Evolutionary conservation across 2,113 vertebrate species (phyloP).

Genomic region (Takifugu flavidus): DNA sequence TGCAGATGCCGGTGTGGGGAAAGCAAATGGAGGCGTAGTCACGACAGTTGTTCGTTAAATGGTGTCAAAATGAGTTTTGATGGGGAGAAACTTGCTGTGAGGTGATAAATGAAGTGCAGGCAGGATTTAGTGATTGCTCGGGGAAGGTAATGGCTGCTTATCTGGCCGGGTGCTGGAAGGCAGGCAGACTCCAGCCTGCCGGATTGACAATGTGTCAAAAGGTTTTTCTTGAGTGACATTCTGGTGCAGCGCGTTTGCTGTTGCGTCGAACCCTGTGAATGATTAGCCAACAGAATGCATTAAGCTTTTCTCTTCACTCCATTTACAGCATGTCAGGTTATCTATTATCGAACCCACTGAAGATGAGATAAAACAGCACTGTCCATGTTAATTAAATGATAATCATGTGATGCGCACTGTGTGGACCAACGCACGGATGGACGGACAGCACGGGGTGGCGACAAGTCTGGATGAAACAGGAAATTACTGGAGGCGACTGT

Average conservation of each 20-base stretch:
- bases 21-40: conserved; percentile 25
- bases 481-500: too few relatives aligned
- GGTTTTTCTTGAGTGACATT: conserved; percentile 30
- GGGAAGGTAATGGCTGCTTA: conserved; percentile 71
- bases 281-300: conserved; percentile 15
- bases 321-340: conserved; percentile 21
- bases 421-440: neutral
- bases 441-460: conserved; percentile 1
- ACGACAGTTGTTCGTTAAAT: conserved; percentile 23
- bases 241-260: conserved; percentile 14
- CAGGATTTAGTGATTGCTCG: conserved; percentile 38
- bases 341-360: conserved; percentile 22
- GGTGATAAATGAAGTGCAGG: conserved; percentile 48
- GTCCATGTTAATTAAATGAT: conserved; percentile 23
- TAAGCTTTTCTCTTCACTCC: conserved; percentile 16
- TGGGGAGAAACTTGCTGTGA: conserved; percentile 41
- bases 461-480: too few relatives aligned
- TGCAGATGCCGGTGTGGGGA: conserved; percentile 18
- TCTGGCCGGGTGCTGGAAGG: conserved; percentile 42
- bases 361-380: neutral
- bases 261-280: conserved; percentile 21
- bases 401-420: neutral
- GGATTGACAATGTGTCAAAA: conserved; percentile 40
- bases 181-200: conserved; percentile 6
- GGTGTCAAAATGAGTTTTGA: conserved; percentile 24